Evolutionary conservation across 1,140 invertebrate genomes (phyloP).

Genomic region (Hestina assimilis): DNA sequence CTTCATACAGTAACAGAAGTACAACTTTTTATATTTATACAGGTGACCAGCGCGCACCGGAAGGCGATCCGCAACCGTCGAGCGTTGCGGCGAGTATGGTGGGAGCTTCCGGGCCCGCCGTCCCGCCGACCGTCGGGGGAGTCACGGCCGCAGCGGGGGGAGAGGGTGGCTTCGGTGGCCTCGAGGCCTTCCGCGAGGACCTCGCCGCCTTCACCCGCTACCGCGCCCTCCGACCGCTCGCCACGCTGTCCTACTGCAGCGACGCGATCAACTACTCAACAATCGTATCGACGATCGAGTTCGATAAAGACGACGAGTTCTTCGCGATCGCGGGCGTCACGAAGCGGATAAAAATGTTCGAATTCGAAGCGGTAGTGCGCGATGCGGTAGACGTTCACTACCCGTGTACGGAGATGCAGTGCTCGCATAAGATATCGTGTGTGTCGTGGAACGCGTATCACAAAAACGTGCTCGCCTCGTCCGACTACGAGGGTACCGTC

Average conservation of each 20-base stretch:
- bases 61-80: constrained; percentile 21
- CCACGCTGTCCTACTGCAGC: constrained; percentile 93
- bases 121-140: constrained; percentile 1
- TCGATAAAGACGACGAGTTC: constrained; percentile 97
- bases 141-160: constrained; percentile 13
- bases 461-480: constrained; percentile 93
- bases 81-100: constrained; percentile 3
- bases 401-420: constrained; percentile 95
- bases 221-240: constrained; percentile 87
- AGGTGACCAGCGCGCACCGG: constrained; percentile 73
- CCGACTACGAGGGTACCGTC: constrained; percentile 97
- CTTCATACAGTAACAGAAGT: not conserved
- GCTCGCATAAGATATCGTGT: constrained; percentile 96
- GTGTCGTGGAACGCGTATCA: constrained; percentile 97
- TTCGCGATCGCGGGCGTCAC: constrained; percentile 98
- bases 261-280: constrained; percentile 93
- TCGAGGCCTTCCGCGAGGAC: constrained; percentile 92
- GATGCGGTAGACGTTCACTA: constrained; percentile 95
- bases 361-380: constrained; percentile 91
- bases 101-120: not conserved
- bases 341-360: constrained; percentile 96
- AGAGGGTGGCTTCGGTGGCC: constrained; percentile 60
- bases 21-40: constrained; percentile 41
- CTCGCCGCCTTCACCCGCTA: constrained; percentile 94
- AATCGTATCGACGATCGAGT: constrained; percentile 98